Base-by-base conservation (phyloP, 1,140 invertebrate genomes). In the Polypedilum vanderplanki region DNA sequence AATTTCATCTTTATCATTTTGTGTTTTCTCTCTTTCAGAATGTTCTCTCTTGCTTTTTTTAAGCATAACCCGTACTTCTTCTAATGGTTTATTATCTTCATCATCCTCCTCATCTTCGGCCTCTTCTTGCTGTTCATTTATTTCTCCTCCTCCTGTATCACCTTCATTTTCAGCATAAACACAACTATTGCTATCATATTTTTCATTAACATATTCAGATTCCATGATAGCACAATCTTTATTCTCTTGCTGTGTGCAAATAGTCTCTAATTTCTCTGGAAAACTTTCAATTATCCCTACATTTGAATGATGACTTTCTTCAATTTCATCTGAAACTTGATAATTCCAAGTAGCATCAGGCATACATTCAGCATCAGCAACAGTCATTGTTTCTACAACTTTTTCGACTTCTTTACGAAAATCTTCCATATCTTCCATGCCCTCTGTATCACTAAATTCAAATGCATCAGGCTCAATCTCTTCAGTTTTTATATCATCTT, bases 371-470 rank as follows among this genome's bases (percentile, higher is more conserved):
- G 17, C 18, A 70, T 70, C 65, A 20, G 15, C 65, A 20, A 70
- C 24, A 3, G 24, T 33, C 24, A 33, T 70, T 1, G 65, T 70
- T 70, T 70, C 65, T 22, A 70, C 65, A 18, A 83, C 84, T 74
- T 83, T 85, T 12, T 86, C 84, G 40, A 90, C 89, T 57, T 89
- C 86, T 78, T 88, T 88, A 75, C 90, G 85, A 76, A 92, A 91
- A 76, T 91, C 92, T 79, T 91, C 92, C 87, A 93, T 91, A 33
- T 33, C 24, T 33, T 33, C 24, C 79, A 93, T 85, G 81, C 93
- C 92, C 81, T 93, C 92, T 0, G 91, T 88, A 78, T 93, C 91
- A 75, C 90, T 92, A 79, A 93, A 93, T 80, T 93, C 91, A 77
- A 17, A 57, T 9, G 22, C 41, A 57, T 74, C 40, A 74, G 7